Conservation (phyloP, 2,797 vertebrate species). For the Platyrinchus mystaceus region DNA sequence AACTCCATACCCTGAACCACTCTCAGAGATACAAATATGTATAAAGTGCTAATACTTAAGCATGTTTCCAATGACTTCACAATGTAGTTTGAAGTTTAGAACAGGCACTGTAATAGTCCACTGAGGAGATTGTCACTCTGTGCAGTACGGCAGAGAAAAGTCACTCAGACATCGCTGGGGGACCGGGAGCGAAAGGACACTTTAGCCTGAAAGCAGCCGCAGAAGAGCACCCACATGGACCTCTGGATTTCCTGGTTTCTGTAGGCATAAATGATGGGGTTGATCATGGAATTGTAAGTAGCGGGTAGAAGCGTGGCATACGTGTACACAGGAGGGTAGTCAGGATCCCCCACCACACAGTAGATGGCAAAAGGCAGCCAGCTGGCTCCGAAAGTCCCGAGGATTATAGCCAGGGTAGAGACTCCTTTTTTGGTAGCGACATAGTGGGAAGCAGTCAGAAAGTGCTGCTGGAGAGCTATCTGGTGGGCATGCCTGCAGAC, state of each 20-base stretch:
- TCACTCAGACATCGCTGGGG: slow-evolving; percentile 91
- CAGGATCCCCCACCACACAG: slow-evolving; percentile 88
- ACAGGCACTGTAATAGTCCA: slow-evolving; percentile 76
- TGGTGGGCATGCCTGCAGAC: slow-evolving; percentile 96
- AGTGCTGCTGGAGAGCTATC: slow-evolving; percentile 97
- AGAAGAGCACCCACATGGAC: slow-evolving; percentile 91
- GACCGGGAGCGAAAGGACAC: slow-evolving; percentile 91
- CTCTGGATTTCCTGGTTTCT: slow-evolving; percentile 96
- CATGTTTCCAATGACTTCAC: slow-evolving; percentile 63
- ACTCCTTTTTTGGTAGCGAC: slow-evolving; percentile 95
- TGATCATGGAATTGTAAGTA: slow-evolving; percentile 99
- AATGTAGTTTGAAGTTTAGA: slow-evolving; percentile 62
- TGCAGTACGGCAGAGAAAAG: slow-evolving; percentile 35
- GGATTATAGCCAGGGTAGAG: slow-evolving; percentile 93
- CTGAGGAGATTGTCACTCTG: slow-evolving; percentile 73
- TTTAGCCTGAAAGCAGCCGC: slow-evolving; percentile 91
- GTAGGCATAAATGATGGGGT: slow-evolving; percentile 98
- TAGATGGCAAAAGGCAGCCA: slow-evolving; percentile 98
- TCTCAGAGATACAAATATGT: slow-evolving; percentile 76
- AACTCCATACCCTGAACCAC: slow-evolving; percentile 62
- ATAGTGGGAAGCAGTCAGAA: slow-evolving; percentile 91
- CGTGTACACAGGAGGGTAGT: slow-evolving; percentile 91
- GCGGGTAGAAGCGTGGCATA: slow-evolving; percentile 95
- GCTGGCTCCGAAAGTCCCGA: slow-evolving; percentile 95
- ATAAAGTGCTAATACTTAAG: slow-evolving; percentile 91